Conservation (phyloP, 2,888 invertebrate genomes). For the Platerodrilus igneus region DNA sequence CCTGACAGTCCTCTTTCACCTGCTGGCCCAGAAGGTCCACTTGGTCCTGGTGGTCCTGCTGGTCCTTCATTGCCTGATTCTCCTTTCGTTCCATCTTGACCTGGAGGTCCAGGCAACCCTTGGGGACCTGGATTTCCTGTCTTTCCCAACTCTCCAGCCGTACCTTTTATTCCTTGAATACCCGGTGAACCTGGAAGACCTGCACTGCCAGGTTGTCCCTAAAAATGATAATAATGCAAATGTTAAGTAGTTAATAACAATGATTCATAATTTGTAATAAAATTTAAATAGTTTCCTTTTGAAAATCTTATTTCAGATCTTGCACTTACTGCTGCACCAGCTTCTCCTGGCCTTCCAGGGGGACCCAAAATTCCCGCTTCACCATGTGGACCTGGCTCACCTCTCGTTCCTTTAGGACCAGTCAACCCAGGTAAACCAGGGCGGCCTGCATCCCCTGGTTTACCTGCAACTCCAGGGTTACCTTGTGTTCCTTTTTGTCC, state of each 20-base stretch:
- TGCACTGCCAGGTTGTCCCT: slow-evolving; percentile 68
- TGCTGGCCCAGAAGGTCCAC: slow-evolving; percentile 63
- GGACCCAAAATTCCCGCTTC: slow-evolving; percentile 71
- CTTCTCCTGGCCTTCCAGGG: slow-evolving; percentile 72
- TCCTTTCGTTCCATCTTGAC: slow-evolving; percentile 70
- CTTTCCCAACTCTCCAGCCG: slow-evolving; percentile 64
- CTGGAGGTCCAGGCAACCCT: slow-evolving; percentile 68
- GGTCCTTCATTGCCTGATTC: slow-evolving; percentile 67
- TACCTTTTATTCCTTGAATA: slow-evolving; percentile 66
- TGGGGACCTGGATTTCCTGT: slow-evolving; percentile 62
- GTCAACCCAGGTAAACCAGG: slow-evolving; percentile 60
- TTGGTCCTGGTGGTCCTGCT: slow-evolving; percentile 64
- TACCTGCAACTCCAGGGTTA: slow-evolving; percentile 67
- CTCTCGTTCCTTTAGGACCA: slow-evolving; percentile 70
- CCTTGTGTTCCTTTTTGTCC: slow-evolving; percentile 71
- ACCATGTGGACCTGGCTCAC: slow-evolving; percentile 72
- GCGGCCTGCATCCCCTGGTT: slow-evolving; percentile 67
- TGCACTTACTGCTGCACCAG: slow-evolving; percentile 61
- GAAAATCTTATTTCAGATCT: too few relatives aligned
- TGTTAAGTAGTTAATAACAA: neutral
- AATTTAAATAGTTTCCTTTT: too few relatives aligned
- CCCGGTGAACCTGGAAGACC: slow-evolving; percentile 71
- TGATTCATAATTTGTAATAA: slow-evolving; percentile 5
- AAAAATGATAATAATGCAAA: slow-evolving; percentile 5
- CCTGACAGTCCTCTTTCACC: slow-evolving; percentile 67